Evolutionary conservation across 2,888 invertebrate genomes (phyloP), one percentile per base, ranked within the genome.

Genomic region (Cheiracanthium punctorium): DNA sequence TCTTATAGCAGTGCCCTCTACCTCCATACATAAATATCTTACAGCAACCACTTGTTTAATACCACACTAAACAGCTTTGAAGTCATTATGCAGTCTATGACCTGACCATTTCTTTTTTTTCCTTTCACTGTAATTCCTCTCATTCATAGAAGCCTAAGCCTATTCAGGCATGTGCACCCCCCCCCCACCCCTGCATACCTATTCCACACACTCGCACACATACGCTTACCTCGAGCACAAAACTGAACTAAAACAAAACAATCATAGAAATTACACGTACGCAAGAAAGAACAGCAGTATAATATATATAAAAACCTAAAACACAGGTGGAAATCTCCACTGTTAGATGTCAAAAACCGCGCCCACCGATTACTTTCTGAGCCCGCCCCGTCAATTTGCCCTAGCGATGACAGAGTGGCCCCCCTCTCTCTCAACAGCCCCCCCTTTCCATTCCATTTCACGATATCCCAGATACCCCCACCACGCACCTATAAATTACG

Each of bases 341-440:
- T 71, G 71, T 71, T 17, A n/a, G 33, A 71, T 41, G 71, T 71
- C 71, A 71, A 58, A 58, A 71, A 71, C 71, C 71, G 24, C 71
- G 43, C 71, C 71, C 71, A 71, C 71, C 71, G 41, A 43, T 71
- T 71, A 71, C 43, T 20, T 28, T 28, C 43, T 5, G 17, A 12
- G 12, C 43, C 32, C 71, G 71, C 71, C 71, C 43, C 71, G 41
- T 71, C 71, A 41, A 71, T 71, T 71, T 41, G 33, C 17, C 43
- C 41, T 28, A 20, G 29, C 71, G 71, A 71, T 71, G 71, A 71
- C 41, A 28, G 28, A 71, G 71, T 71, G 71, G 17, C 41, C 71
- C 71, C 33, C 5, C 41, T 41, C 41, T 12, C 28, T 41, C 71
- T 41, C 71, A 43, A 71, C 12, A 33, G n/a, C n/a, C n/a, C n/a